Base-by-base conservation (phyloP, 2,888 invertebrate species). In the Silvanus unidentatus region DNA sequence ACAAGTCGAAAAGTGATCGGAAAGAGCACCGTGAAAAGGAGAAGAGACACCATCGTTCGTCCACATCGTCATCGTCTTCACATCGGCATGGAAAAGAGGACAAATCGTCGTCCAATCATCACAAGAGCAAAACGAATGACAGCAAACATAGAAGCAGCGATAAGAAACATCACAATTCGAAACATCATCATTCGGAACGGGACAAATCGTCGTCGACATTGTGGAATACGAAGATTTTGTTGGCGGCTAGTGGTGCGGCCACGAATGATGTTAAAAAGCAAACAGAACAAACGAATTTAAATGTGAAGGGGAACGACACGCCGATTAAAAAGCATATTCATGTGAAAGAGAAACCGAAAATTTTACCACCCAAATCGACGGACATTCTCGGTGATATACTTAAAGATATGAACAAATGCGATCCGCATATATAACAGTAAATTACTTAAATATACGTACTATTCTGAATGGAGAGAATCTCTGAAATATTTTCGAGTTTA, bases 331-430 rank as follows among this genome's bases (percentile, higher is more conserved):
- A 64, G 52, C 53, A 50, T 14, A 54, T 59, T 13, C 58, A 62
- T 29, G 62, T 8, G 3, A 32, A 32, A 5, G 13, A 32, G 4
- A 32, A 32, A 32, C n/a, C 32, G n/a, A 32, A 32, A n/a, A 32
- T 12, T 32, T 12, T 32, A 45, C 54, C 59, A 34, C 63, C 66
- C 12, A 63, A 64, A 42, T 67, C 67, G 5, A 62, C 68, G 12
- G 71, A 71, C 51, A 59, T 71, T 37, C 59, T 71, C 36, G 71
- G 71, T 37, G 70, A 71, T 59, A 71, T 71, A 45, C 52, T 71
- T 38, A 70, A 70, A 53, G 62, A 66, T 50, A 71, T 71, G 71
- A 67, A 66, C 48, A 68, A 65, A 46, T 62, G 63, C 50, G 66
- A 68, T 56, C 64, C 63, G 34, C 62, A 62, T 45, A 65, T 65